phyloP scores from a whole-genome alignment of 2,113 vertebrate genomes.

The Platichthys flesus region DNA sequence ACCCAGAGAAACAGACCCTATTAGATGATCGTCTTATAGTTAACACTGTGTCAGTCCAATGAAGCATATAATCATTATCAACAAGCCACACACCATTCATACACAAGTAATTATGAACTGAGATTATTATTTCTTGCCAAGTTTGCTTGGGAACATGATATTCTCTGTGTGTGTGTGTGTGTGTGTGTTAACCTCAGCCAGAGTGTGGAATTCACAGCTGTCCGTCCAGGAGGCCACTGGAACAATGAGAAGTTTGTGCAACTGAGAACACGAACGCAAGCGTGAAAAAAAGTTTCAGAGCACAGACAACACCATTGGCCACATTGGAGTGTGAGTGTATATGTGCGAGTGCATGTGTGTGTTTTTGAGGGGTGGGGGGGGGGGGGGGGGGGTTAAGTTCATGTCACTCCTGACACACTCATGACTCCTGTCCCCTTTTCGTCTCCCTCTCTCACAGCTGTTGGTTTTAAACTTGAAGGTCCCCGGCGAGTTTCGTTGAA shows the following conservation, averaged over 20 bases:
- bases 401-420: slow-evolving; percentile 11
- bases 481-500: slow-evolving; percentile 57
- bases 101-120: slow-evolving; percentile 46
- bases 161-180: neutral
- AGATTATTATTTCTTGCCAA: slow-evolving; percentile 54
- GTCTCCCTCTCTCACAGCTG: slow-evolving; percentile 43
- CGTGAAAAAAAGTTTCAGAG: slow-evolving; percentile 30
- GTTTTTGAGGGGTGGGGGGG: neutral
- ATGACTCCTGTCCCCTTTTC: slow-evolving; percentile 28
- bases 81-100: slow-evolving; percentile 11
- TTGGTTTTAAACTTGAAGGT: slow-evolving; percentile 68
- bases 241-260: slow-evolving; percentile 78
- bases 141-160: slow-evolving; percentile 18
- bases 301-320: slow-evolving; percentile 15
- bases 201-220: slow-evolving; percentile 73
- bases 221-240: slow-evolving; percentile 47
- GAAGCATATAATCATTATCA: slow-evolving; percentile 1
- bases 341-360: slow-evolving; percentile 9
- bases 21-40: neutral
- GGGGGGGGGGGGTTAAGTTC: neutral
- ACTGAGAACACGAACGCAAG: slow-evolving; percentile 35
- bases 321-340: neutral
- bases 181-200: slow-evolving; percentile 32
- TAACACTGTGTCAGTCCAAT: slow-evolving; percentile 5
- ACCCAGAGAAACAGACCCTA: neutral